Percentiles rank a stretch among this genome's conserved stretches.
Evolutionary conservation across 2,113 vertebrate species (phyloP).

Genomic region (Cromileptes altivelis): DNA sequence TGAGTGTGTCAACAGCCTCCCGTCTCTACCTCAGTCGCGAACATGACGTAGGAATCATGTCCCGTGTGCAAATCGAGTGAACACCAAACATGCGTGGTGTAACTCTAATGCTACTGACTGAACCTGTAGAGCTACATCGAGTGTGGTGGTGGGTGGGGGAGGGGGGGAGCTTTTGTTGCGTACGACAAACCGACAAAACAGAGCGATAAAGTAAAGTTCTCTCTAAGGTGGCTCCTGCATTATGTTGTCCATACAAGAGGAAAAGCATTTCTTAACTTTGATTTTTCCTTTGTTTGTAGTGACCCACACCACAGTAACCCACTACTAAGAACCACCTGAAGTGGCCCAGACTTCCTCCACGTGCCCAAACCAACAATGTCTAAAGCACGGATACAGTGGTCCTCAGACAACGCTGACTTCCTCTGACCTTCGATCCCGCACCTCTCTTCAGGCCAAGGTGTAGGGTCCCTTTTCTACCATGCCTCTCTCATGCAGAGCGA

Average conservation of each 20-base stretch:
- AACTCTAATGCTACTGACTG: slow-evolving; percentile 75
- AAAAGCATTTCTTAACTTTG: slow-evolving; percentile 37
- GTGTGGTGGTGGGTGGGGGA: slow-evolving; percentile 38
- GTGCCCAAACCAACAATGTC: slow-evolving; percentile 41
- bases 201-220: slow-evolving; percentile 44
- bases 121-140: slow-evolving; percentile 74
- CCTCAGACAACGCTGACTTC: slow-evolving; percentile 37
- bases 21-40: slow-evolving; percentile 58
- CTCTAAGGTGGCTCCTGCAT: slow-evolving; percentile 46
- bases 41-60: slow-evolving; percentile 41
- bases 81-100: slow-evolving; percentile 62
- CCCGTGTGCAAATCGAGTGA: slow-evolving; percentile 65
- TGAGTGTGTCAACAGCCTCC: slow-evolving; percentile 46
- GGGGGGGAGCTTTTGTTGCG: slow-evolving; percentile 45
- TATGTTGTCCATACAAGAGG: slow-evolving; percentile 57
- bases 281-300: slow-evolving; percentile 26
- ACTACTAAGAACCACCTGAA: slow-evolving; percentile 4
- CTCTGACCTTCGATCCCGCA: slow-evolving; percentile 52
- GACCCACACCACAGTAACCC: slow-evolving; percentile 24
- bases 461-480: slow-evolving; percentile 42
- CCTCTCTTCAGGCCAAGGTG: slow-evolving; percentile 34
- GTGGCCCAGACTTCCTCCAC: slow-evolving; percentile 16
- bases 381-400: slow-evolving; percentile 20
- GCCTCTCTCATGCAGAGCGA: slow-evolving; percentile 74
- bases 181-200: slow-evolving; percentile 59